Evolutionary conservation across 2,797 vertebrate species (phyloP).

Genomic region (Cygnus olor): DNA sequence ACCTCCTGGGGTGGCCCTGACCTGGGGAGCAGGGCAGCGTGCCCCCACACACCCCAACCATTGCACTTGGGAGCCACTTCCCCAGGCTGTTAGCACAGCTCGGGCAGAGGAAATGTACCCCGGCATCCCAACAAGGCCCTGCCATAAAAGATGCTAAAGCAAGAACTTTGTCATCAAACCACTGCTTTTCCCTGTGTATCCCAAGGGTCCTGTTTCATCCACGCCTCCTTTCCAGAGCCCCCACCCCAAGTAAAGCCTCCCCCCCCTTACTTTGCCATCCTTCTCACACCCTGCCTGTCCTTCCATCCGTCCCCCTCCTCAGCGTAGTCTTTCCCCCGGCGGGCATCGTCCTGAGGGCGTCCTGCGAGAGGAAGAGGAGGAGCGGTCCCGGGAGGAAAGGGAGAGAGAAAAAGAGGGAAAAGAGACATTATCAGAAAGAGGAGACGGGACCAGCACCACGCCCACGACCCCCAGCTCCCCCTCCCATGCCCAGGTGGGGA

Average conservation of each 20-base stretch:
- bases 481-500: fast-evolving
- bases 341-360: background rate
- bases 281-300: background rate
- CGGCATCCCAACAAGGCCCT: background rate
- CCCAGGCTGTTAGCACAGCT: background rate
- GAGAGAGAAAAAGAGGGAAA: background rate
- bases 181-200: background rate
- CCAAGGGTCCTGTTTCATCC: background rate
- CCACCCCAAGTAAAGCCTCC: background rate
- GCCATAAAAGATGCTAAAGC: constrained; percentile 26
- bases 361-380: constrained; percentile 20
- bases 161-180: constrained; percentile 35
- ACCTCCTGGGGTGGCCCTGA: background rate
- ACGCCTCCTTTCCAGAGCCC: background rate
- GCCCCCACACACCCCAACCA: background rate
- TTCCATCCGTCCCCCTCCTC: constrained; percentile 15
- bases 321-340: background rate
- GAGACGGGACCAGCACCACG: background rate
- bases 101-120: background rate
- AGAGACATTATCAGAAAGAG: fast-evolving
- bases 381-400: background rate
- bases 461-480: fast-evolving
- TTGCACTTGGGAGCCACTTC: background rate
- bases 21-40: constrained; percentile 39
- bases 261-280: constrained; percentile 49